phyloP scores from a whole-genome alignment of 2,888 invertebrate genomes.

The Mongoloraphidia duomilia region DNA sequence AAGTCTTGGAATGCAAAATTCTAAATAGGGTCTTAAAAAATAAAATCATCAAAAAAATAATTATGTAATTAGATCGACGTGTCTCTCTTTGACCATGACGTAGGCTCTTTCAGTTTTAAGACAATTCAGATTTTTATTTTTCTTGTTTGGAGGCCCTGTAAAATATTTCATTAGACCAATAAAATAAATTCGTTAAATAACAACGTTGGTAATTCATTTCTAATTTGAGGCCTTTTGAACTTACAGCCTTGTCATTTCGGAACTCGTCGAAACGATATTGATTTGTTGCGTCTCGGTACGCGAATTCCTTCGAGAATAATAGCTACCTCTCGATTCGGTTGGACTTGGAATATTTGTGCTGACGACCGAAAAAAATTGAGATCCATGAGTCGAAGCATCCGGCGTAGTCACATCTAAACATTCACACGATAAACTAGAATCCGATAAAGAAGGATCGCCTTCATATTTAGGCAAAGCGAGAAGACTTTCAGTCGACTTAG shows the following conservation, averaged over 20 bases:
- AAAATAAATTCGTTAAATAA: neutral
- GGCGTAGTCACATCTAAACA: slow-evolving; percentile 35
- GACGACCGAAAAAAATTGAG: slow-evolving; percentile 24
- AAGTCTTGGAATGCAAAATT: too few species aligned
- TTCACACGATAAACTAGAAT: slow-evolving; percentile 57
- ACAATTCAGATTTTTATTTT: neutral
- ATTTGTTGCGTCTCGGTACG: slow-evolving; percentile 34
- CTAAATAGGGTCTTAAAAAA: too few species aligned
- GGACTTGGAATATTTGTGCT: slow-evolving; percentile 27
- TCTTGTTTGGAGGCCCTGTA: neutral
- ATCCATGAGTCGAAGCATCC: slow-evolving; percentile 18
- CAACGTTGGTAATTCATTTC: neutral
- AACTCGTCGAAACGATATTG: slow-evolving; percentile 43
- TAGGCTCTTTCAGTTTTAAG: neutral
- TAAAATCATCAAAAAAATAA: too few species aligned
- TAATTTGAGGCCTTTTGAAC: slow-evolving; percentile 1
- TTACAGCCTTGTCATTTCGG: slow-evolving; percentile 57
- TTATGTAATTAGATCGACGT: too few species aligned
- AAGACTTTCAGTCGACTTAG: slow-evolving; percentile 71
- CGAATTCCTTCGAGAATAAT: slow-evolving; percentile 31
- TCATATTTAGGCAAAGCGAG: slow-evolving; percentile 52
- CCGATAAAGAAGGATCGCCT: slow-evolving; percentile 40
- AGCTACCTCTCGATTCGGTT: slow-evolving; percentile 29
- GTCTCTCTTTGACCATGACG: too few species aligned
- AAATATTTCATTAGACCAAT: neutral